Evolutionary conservation across 2,113 vertebrate genomes (phyloP).

Genomic region (Mixornis gularis): DNA sequence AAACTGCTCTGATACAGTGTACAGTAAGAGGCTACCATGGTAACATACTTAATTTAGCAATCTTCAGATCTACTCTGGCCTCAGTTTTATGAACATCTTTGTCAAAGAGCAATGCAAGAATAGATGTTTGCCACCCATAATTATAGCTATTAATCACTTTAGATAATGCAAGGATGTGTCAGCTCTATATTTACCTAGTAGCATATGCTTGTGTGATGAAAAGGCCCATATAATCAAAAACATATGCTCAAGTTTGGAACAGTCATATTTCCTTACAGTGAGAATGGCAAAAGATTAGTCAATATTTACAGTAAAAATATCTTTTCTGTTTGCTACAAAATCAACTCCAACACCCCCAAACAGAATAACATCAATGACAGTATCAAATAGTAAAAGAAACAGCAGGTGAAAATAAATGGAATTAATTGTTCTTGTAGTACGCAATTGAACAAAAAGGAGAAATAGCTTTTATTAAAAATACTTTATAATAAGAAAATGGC

Average conservation of each 20-base stretch:
- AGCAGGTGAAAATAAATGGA: neutral
- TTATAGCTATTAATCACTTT: conserved; percentile 19
- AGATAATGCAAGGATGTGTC: neutral
- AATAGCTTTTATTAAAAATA: neutral
- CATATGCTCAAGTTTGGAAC: neutral
- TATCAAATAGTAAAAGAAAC: neutral
- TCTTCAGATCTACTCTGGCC: neutral
- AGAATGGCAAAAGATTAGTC: neutral
- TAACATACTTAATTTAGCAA: neutral
- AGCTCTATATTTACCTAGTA: neutral
- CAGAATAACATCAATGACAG: neutral
- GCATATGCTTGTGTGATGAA: neutral
- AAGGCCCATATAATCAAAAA: neutral
- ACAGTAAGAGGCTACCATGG: neutral
- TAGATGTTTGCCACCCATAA: neutral
- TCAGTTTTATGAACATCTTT: neutral
- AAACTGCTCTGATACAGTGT: neutral
- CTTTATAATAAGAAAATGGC: neutral
- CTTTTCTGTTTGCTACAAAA: neutral
- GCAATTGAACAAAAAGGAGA: neutral
- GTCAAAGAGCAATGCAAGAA: neutral
- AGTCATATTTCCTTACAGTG: neutral
- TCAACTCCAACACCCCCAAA: neutral
- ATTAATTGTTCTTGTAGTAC: neutral
- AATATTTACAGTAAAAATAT: neutral